phyloP scores from a whole-genome alignment of 2,113 vertebrate species.

The Hepsetus odoe region DNA sequence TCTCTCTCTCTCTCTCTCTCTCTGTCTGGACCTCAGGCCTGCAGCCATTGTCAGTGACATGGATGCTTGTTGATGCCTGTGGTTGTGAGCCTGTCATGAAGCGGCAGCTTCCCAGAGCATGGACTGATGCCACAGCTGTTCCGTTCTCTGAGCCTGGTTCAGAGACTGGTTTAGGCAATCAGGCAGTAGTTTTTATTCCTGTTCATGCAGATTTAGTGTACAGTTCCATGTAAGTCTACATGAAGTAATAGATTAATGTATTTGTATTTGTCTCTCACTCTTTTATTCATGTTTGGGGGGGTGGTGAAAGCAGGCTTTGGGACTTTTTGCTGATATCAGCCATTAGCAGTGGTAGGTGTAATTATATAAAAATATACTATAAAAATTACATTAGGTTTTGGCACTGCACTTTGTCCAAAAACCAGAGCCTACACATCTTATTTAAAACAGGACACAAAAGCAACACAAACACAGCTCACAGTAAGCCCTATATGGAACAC shows the following conservation, averaged over 20 bases:
- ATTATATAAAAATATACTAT: too few species aligned
- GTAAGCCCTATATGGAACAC: too few species aligned
- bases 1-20: conserved; percentile 37
- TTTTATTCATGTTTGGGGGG: neutral
- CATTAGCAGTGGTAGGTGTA: neutral
- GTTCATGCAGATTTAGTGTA: neutral
- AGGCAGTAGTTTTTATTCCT: neutral
- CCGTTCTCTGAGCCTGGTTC: neutral
- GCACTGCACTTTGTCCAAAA: too few species aligned
- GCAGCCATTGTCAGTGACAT: neutral
- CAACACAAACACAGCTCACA: too few species aligned
- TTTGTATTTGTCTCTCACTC: neutral
- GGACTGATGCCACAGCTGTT: conserved; percentile 30
- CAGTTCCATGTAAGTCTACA: neutral
- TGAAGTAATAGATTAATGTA: neutral
- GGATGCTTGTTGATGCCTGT: conserved; percentile 15
- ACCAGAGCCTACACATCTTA: too few species aligned
- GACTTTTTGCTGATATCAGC: neutral
- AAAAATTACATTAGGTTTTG: too few species aligned
- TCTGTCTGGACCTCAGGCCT: conserved; percentile 26
- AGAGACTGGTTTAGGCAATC: neutral
- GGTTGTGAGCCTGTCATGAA: conserved; percentile 11
- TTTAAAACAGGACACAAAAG: too few species aligned
- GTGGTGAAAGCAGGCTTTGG: neutral
- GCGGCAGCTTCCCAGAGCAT: neutral